A percentile compares a stretch with the other conserved stretches of the same genome.
Evolutionary conservation across 1,140 invertebrate species (phyloP).

Genomic region (Drosophila gunungcola): DNA sequence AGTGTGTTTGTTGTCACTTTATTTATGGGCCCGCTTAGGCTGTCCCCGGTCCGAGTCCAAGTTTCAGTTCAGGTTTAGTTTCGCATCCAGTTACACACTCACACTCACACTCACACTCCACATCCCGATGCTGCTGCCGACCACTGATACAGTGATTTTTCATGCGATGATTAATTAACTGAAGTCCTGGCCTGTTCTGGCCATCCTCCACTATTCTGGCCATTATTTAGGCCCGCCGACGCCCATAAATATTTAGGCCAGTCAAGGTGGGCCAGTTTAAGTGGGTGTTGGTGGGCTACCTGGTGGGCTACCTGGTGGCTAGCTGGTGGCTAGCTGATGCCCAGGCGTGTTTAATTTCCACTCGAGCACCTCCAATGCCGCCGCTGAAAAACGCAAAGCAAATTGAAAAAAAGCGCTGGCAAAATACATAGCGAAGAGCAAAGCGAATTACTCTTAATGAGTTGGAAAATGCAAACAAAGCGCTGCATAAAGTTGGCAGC

Average conservation of each 20-base stretch:
- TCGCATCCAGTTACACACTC: constrained; percentile 32
- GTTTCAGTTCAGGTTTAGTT: constrained; percentile 34
- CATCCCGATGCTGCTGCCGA: constrained; percentile 33
- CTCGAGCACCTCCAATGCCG: constrained; percentile 50
- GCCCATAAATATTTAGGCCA: constrained; percentile 57
- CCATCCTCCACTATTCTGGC: not conserved
- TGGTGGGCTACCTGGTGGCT: not conserved
- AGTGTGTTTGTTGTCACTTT: constrained; percentile 32
- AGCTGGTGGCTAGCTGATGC: not conserved
- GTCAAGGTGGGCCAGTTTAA: not conserved
- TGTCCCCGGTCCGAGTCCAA: constrained; percentile 1
- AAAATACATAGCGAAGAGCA: constrained; percentile 44
- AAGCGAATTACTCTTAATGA: constrained; percentile 69
- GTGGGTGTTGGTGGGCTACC: not conserved
- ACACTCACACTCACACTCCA: not conserved
- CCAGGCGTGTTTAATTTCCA: constrained; percentile 61
- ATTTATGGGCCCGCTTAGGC: constrained; percentile 51
- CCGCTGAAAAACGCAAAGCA: constrained; percentile 39
- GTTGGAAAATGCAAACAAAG: constrained; percentile 73
- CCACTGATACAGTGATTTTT: constrained; percentile 68
- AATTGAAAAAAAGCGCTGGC: constrained; percentile 30
- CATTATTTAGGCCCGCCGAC: constrained; percentile 25
- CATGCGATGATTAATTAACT: constrained; percentile 66
- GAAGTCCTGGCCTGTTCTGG: not conserved
- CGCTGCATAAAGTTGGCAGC: constrained; percentile 49